Evolutionary conservation across 2,113 vertebrate species (phyloP).

Genomic region (Oreochromis niloticus): DNA sequence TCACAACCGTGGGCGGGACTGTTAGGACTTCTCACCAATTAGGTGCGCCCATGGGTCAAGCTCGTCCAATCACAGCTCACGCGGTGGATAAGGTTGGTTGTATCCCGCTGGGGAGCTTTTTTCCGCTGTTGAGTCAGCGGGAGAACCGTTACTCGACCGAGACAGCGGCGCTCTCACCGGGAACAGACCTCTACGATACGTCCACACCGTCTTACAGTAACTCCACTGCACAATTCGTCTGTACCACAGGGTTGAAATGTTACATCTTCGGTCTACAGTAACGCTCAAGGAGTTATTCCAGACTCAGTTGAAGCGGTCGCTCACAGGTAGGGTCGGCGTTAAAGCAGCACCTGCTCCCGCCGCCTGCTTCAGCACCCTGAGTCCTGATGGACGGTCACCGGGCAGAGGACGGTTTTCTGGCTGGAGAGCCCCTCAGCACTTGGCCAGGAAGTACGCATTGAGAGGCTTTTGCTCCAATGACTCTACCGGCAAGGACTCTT

Average conservation of each 20-base stretch:
- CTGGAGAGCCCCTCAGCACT: neutral
- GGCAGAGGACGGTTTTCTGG: neutral
- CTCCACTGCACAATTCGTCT: neutral
- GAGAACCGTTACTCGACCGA: constrained; percentile 20
- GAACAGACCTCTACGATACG: neutral
- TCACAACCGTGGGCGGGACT: neutral
- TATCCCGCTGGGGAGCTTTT: neutral
- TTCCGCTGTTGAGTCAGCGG: neutral
- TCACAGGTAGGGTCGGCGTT: constrained; percentile 21
- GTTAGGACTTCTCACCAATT: constrained; percentile 5
- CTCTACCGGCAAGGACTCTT: constrained; percentile 34
- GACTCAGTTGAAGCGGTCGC: constrained; percentile 52
- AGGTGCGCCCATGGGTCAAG: rapidly evolving
- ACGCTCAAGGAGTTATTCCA: constrained; percentile 66
- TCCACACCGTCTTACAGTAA: neutral
- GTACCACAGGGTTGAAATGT: constrained; percentile 58
- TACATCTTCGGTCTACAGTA: constrained; percentile 66
- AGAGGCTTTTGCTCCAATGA: constrained; percentile 65
- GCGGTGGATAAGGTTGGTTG: neutral
- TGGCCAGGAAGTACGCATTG: neutral
- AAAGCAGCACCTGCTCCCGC: constrained; percentile 29
- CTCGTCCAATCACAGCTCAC: neutral
- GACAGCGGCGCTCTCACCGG: neutral
- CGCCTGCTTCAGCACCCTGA: constrained; percentile 26
- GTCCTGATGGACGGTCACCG: neutral